Conservation (phyloP, 2,797 vertebrate species). For the Nasua narica region DNA sequence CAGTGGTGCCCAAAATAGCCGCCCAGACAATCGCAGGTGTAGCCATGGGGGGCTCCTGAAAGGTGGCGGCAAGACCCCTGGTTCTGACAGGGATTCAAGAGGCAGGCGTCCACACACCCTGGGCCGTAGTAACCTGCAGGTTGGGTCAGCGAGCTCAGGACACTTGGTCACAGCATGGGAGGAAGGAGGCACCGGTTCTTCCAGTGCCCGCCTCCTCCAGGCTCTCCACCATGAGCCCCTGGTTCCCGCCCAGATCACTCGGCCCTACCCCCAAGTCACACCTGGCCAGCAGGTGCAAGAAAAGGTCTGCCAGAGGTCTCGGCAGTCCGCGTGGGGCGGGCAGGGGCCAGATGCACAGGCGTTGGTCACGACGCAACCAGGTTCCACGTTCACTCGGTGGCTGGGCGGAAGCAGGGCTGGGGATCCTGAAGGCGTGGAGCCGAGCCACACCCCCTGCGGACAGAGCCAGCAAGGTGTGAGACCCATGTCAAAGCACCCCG, state of each 20-base stretch:
- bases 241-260: neutral
- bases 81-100: slow-evolving; percentile 97
- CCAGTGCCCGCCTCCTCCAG: neutral
- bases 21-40: slow-evolving; percentile 93
- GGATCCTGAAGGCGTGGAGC: slow-evolving; percentile 88
- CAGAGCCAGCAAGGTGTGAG: slow-evolving; percentile 56
- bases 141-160: slow-evolving; percentile 4
- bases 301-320: slow-evolving; percentile 93
- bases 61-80: slow-evolving; percentile 93
- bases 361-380: slow-evolving; percentile 90
- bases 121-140: slow-evolving; percentile 93
- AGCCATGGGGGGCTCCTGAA: slow-evolving; percentile 90
- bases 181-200: neutral
- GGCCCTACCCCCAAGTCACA: slow-evolving; percentile 72
- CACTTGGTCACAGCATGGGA: neutral
- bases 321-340: slow-evolving; percentile 90
- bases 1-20: slow-evolving; percentile 97
- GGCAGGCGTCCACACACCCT: slow-evolving; percentile 93
- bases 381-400: slow-evolving; percentile 89
- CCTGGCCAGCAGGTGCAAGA: slow-evolving; percentile 93
- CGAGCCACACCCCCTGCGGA: slow-evolving; percentile 91
- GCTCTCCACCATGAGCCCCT: neutral
- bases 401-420: slow-evolving; percentile 88
- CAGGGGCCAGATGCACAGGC: slow-evolving; percentile 92
- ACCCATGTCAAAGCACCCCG: neutral